A percentile compares a stretch with the other conserved stretches of the same genome.
Conservation (phyloP, 2,888 invertebrate species). For the Acholoe squamosa region DNA sequence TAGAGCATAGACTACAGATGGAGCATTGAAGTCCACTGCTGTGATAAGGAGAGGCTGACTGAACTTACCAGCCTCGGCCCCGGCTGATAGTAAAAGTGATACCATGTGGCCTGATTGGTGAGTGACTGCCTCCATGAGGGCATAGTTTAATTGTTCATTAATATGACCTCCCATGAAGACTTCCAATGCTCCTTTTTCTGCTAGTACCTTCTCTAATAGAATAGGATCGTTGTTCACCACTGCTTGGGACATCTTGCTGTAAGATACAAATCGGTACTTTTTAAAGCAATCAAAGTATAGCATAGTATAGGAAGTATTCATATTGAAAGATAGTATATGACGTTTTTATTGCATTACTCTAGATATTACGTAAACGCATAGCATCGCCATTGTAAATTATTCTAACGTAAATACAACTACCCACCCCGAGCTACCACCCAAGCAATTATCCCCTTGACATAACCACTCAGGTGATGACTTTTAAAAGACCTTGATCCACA, state of each 20-base stretch:
- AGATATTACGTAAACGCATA: too few species aligned
- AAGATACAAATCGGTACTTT: not conserved
- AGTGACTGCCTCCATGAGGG: constrained; percentile 52
- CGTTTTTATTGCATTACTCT: too few species aligned
- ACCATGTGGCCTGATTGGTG: constrained; percentile 43
- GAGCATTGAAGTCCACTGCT: constrained; percentile 51
- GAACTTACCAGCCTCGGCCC: constrained; percentile 21
- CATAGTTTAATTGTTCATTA: constrained; percentile 36
- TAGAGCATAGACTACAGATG: constrained; percentile 3
- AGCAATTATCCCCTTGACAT: too few species aligned
- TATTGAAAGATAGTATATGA: too few species aligned
- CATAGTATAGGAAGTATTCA: too few species aligned
- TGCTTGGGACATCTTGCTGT: constrained; percentile 31
- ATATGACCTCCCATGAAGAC: constrained; percentile 10
- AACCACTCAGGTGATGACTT: too few species aligned
- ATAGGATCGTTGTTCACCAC: not conserved
- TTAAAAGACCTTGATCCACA: too few species aligned
- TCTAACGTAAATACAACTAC: too few species aligned
- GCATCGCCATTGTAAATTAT: too few species aligned
- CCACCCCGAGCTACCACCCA: too few species aligned
- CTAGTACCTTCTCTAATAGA: constrained; percentile 2
- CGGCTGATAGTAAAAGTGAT: not conserved
- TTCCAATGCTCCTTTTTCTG: not conserved
- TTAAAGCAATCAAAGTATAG: not conserved
- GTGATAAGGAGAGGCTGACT: constrained; percentile 40